Conservation (phyloP, 2,888 invertebrate genomes). For the Ctena decussata region DNA sequence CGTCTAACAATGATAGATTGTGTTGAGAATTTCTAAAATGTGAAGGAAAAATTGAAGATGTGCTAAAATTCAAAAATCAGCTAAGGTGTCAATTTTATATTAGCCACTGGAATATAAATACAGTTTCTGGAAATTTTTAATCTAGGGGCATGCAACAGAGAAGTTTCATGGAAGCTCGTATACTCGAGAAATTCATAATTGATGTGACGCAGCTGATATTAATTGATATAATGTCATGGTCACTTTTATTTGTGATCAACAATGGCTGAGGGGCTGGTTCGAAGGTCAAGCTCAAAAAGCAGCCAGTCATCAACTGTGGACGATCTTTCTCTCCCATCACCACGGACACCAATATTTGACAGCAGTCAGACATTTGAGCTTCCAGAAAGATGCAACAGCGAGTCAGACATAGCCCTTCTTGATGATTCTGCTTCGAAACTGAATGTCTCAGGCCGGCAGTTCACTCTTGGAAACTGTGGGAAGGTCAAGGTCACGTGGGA, state of each 20-base stretch:
- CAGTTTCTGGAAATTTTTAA: not conserved
- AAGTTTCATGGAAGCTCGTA: not conserved
- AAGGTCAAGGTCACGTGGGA: conserved; percentile 86
- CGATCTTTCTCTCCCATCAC: conserved; percentile 79
- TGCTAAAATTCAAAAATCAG: too few relatives aligned
- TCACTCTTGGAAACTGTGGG: conserved; percentile 77
- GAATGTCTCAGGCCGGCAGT: conserved; percentile 82
- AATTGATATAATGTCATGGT: conserved; percentile 5
- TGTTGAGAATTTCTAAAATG: too few relatives aligned
- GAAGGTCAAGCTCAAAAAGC: conserved; percentile 62
- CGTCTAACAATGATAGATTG: too few relatives aligned
- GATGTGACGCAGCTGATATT: not conserved
- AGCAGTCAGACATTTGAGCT: conserved; percentile 68
- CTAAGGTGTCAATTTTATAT: too few relatives aligned
- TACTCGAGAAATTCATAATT: not conserved
- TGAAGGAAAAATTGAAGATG: too few relatives aligned
- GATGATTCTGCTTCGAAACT: conserved; percentile 80
- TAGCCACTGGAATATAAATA: too few relatives aligned
- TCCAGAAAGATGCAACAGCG: conserved; percentile 83
- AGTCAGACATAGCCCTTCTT: conserved; percentile 77
- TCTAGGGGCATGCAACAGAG: not conserved
- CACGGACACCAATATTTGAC: conserved; percentile 70
- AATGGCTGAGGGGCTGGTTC: conserved; percentile 64
- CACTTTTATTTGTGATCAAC: not conserved
- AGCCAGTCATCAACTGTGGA: conserved; percentile 70